phyloP scores from a whole-genome alignment of 2,797 vertebrate genomes.

The Toxotes lorentzi region DNA sequence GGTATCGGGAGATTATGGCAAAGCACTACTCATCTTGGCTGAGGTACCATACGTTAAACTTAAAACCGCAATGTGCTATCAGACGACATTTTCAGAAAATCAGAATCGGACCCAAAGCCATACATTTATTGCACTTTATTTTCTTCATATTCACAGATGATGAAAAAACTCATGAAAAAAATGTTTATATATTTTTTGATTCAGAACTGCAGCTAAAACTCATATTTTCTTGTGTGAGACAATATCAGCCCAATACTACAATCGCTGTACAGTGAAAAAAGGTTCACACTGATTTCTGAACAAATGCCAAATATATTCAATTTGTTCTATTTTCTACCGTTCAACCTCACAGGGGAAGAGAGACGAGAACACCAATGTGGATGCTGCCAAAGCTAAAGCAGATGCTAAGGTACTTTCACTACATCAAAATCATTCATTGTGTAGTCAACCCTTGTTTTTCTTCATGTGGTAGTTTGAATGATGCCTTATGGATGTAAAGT shows the following conservation, averaged over 20 bases:
- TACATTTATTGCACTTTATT: neutral
- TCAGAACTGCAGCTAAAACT: neutral
- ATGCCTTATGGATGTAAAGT: neutral
- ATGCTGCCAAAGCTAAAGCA: slow-evolving; percentile 86
- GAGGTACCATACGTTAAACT: slow-evolving; percentile 82
- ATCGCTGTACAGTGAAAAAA: neutral
- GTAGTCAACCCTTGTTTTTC: neutral
- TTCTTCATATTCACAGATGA: neutral
- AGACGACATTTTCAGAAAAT: slow-evolving; percentile 4
- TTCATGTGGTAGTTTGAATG: neutral
- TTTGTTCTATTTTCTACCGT: slow-evolving; percentile 1
- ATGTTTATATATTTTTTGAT: neutral
- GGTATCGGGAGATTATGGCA: slow-evolving; percentile 88
- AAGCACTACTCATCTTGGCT: slow-evolving; percentile 87
- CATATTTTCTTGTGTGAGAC: neutral
- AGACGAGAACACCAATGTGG: slow-evolving; percentile 84
- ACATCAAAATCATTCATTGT: neutral
- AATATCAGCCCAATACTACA: neutral
- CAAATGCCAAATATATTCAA: neutral
- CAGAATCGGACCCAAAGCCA: neutral
- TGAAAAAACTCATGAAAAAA: neutral
- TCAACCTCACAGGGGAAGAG: slow-evolving; percentile 82
- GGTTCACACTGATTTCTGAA: neutral
- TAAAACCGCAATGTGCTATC: neutral
- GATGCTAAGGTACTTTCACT: slow-evolving; percentile 85